Evolutionary conservation across 2,888 invertebrate species (phyloP), one percentile per base, ranked within the genome.

Genomic region (Amblyteles armatorius): DNA sequence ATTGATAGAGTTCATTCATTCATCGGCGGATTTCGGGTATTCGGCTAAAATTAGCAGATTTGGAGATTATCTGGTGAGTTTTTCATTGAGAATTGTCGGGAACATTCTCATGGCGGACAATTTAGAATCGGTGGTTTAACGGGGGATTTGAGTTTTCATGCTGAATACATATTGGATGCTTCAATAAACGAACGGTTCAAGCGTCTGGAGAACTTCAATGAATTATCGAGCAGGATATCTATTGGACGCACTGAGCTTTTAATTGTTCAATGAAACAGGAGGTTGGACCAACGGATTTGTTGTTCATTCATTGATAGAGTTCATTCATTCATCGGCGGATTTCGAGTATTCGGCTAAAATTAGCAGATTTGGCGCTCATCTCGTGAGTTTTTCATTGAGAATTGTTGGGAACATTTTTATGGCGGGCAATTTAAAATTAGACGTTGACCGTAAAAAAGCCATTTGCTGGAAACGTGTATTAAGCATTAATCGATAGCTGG

Each of bases 61-160:
- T 11, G 1, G 40, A 2, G 11, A 2, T 40, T 2, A 9, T 40
- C 40, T 11, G 16, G 16, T 40, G 2, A 40, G 40, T 33, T 40
- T 11, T 40, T 40, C 2, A 11, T 40, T 9, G 40, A 40, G 3
- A 48, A 48, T 48, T 16, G 44, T 48, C 4, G 16, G 16, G 44
- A 48, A 3, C 4, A 1, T 4, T 48, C 16, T 48, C 0, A 9
- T 40, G 40, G 5, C 1, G 9, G 11, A 40, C 13, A 48, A 48
- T 48, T 16, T 4, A 13, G 16, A 48, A 48, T 48, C 67, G 52
- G 57, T 26, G 63, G 40, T 11, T 80, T 73, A 68, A 82, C 33
- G 33, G 72, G 79, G 79, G 79, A 82, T 71, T 40, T 40, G 40
- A 40, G 16, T 48, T 48, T 48, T 5, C 63, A 77, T 57, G 82